Evolutionary conservation across 1,140 invertebrate species (phyloP), one percentile per base, ranked within the genome.

Genomic region (Rhagoletis zephyria): DNA sequence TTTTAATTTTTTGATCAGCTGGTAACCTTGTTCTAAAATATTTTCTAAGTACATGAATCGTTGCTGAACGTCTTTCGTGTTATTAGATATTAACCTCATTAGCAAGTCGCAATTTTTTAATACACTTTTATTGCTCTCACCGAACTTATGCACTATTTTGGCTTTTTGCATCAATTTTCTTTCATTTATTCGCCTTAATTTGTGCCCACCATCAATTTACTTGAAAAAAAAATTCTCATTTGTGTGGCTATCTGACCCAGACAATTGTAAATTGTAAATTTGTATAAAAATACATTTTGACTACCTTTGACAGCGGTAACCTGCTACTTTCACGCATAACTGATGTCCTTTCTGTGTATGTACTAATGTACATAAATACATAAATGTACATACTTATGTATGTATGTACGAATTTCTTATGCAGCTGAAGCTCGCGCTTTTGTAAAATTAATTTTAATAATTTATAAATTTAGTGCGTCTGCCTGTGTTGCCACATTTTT

Each of bases 381-480:
- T 67, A 67, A 4, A 42, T 9, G 64, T 19, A 19, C 42, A 67
- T 67, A 67, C 30, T n/a, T 65, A 19, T 40, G n/a, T 14, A 40
- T 10, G 2, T 9, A 14, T 3, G 65, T 42, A 19, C 65, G 51
- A 56, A 56, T 48, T 74, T 74, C 45, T 3, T 40, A 74, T 67
- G 19, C 42, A 6, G 16, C 42, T 74, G 40, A 2, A 16, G 14
- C 67, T 30, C 45, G 40, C 2, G 4, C 16, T 74, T 74, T 74
- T 74, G 67, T 45, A 74, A 74, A 74, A 74, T 74, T 74, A 74
- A 74, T 74, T 74, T 74, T 74, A 74, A 74, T 74, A 74, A 74
- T 74, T 74, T 74, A 74, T 48, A 42, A 74, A 45, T 74, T 48
- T 74, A 48, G 67, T 45, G 42, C 6, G 14, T 74, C 42, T 74